These are phyloP conservation scores for Entelurus aequoreus DNA, from an alignment of 2,113 vertebrate genomes.

Conservation along the genomic window DNA sequence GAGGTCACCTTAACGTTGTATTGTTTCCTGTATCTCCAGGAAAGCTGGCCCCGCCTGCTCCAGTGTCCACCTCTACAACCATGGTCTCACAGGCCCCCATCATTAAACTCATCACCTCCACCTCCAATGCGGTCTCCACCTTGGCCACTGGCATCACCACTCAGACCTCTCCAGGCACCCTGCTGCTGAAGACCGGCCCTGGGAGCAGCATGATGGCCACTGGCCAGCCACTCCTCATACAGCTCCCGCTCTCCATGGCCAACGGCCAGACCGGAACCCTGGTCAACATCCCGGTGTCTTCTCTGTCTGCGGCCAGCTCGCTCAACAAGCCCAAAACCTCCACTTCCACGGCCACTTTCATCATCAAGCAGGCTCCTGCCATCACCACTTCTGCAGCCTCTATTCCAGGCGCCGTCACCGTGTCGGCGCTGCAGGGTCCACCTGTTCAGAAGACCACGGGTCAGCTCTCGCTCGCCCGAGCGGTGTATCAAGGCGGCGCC, in stretches of 20 bases:
- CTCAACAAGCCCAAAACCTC: conserved; percentile 70
- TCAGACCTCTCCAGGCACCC: conserved; percentile 62
- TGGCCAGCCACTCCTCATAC: conserved; percentile 71
- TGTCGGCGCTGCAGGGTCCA: conserved; percentile 48
- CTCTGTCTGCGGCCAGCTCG: conserved; percentile 56
- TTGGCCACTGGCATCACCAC: conserved; percentile 50
- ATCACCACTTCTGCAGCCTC: conserved; percentile 36
- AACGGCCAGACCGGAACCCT: conserved; percentile 65
- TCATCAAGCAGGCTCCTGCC: conserved; percentile 61
- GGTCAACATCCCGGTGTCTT: conserved; percentile 69
- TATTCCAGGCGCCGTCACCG: conserved; percentile 24
- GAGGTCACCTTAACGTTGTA: neutral
- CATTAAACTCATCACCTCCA: conserved; percentile 67
- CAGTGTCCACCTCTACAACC: conserved; percentile 47
- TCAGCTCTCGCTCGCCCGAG: conserved; percentile 67
- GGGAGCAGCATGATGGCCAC: conserved; percentile 48
- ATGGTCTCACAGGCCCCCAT: conserved; percentile 62
- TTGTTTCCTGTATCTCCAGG: neutral
- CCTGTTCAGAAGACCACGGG: conserved; percentile 37
- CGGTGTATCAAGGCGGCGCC: conserved; percentile 68
- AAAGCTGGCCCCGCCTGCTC: conserved; percentile 18
- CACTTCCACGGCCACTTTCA: conserved; percentile 65
- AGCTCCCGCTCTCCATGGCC: conserved; percentile 67
- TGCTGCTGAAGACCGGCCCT: conserved; percentile 61
- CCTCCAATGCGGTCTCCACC: conserved; percentile 46